Evolutionary conservation across 2,113 vertebrate species (phyloP), one percentile per base, ranked within the genome.

Genomic region (Hylia prasina): DNA sequence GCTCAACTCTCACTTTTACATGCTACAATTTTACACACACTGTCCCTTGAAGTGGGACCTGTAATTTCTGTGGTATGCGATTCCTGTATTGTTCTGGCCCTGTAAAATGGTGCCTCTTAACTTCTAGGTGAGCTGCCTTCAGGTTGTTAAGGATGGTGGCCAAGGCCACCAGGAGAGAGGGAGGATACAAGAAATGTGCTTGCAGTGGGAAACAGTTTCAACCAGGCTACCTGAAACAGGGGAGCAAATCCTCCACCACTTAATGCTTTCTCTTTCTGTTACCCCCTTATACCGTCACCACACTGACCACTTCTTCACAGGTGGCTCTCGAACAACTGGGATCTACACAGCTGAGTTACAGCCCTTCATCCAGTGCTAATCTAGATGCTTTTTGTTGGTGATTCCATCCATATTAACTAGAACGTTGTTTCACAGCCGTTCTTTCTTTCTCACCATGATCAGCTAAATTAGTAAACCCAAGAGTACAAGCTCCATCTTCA

Each of bases 151-250:
- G 56, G 69, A 72, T 12, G 28, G 42, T 23, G 33, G n/a, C 39
- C 61, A 79, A n/a, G n/a, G n/a, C n/a, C n/a, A n/a, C n/a, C n/a
- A n/a, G n/a, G n/a, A n/a, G n/a, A n/a, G n/a, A n/a, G 9, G 13
- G 10, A 81, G 0, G 3, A 56, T 15, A 64, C 11, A 61, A 42
- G 56, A 58, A 70, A 78, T 0, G 0, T 7, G 15, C 39, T 58
- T 75, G 42, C 37, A 54, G 33, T 1, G 8, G 44, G 31, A 37
- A 89, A 42, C 5, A 24, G 31, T 77, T 82, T 88, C 66, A 82
- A 27, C 27, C 11, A 45, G 23, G n/a, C 47, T 54, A 73, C 22
- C 7, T 24, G 47, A 75, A 73, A 87, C 37, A 87, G 20, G 47
- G 45, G 39, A 82, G 40, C 42, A 76, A 90, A 27, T 53, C 63